phyloP scores from a whole-genome alignment of 2,113 vertebrate species.

The Saguinus imperator region DNA sequence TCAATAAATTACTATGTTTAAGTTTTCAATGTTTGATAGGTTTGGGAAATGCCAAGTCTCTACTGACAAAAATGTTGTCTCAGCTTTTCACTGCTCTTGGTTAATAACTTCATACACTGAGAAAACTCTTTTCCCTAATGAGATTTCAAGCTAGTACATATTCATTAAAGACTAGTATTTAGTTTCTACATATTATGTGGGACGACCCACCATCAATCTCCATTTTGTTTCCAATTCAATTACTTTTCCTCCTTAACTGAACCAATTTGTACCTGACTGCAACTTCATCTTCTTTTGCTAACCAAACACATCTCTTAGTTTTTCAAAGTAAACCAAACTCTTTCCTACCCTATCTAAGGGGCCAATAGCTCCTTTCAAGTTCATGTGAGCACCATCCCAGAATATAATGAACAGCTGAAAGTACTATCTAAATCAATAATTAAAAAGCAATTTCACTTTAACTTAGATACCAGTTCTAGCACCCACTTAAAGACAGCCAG shows the following conservation, averaged over 20 bases:
- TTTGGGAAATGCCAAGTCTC: not conserved
- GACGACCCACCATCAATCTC: not conserved
- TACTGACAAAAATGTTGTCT: not conserved
- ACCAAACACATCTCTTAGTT: not conserved
- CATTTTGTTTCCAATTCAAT: not conserved
- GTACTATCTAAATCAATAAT: not conserved
- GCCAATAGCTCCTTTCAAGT: not conserved
- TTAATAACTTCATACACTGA: not conserved
- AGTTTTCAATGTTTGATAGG: not conserved
- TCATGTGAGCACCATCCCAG: not conserved
- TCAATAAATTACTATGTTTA: not conserved
- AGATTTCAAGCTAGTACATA: not conserved
- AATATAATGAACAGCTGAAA: not conserved
- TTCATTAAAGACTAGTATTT: not conserved
- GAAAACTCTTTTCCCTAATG: not conserved
- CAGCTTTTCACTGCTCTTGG: not conserved
- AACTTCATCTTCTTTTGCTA: not conserved
- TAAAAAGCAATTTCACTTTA: not conserved
- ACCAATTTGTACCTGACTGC: not conserved
- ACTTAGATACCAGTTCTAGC: not conserved
- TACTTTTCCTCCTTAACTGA: not conserved
- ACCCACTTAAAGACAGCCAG: not conserved
- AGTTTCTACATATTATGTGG: not conserved
- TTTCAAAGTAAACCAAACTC: not conserved
- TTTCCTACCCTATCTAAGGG: not conserved